Percentiles rank a stretch among this genome's conserved stretches.
phyloP scores from a whole-genome alignment of 2,113 vertebrate species.

The human (Homo sapiens) region GRCh38 chr9:129667501-129668000 shows the following conservation, averaged over 20 bases:
- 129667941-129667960: rapidly evolving
- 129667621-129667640: rapidly evolving
- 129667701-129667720: not conserved
- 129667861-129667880: not conserved
- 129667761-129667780: not conserved
- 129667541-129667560: not conserved
- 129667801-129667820: not conserved
- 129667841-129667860: not conserved
- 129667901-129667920: not conserved
- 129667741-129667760: not conserved
- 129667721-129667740: not conserved
- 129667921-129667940: not conserved
- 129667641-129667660: not conserved
- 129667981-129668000: not conserved
- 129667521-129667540: not conserved
- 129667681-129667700: not conserved
- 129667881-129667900: not conserved
- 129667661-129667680: rapidly evolving
- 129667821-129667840: not conserved
- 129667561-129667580: not conserved
- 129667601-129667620: rapidly evolving
- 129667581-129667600: no score
- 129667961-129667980: not conserved
- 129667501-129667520: not conserved
- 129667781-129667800: not conserved